A percentile compares a stretch with the other conserved stretches of the same genome.
phyloP scores from a whole-genome alignment of 2,888 invertebrate species.

The Macropis europaea region DNA sequence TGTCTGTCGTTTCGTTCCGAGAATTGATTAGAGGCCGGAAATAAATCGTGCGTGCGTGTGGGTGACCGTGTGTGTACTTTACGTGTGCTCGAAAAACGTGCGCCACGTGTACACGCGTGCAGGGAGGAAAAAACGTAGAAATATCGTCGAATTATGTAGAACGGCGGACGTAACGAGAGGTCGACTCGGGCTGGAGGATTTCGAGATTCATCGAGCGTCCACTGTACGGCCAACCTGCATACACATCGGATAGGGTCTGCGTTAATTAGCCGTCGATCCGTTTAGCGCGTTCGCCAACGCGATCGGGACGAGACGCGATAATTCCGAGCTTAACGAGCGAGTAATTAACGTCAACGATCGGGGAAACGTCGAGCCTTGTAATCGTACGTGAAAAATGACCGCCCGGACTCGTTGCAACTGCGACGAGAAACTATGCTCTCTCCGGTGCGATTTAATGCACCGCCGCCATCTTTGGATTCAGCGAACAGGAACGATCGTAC shows the following conservation, averaged over 20 bases:
- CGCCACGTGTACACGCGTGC: too few species aligned
- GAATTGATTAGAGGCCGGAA: slow-evolving; percentile 73
- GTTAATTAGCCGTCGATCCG: slow-evolving; percentile 19
- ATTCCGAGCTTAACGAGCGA: slow-evolving; percentile 12
- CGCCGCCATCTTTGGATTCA: too few species aligned
- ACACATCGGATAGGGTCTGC: too few species aligned
- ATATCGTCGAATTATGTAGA: slow-evolving; percentile 34
- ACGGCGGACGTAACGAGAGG: neutral
- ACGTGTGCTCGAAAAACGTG: slow-evolving; percentile 9
- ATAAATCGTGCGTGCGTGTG: slow-evolving; percentile 62
- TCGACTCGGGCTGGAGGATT: neutral
- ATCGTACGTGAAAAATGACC: too few species aligned
- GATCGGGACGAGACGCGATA: too few species aligned
- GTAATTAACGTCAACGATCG: slow-evolving; percentile 1
- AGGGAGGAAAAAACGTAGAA: slow-evolving; percentile 40
- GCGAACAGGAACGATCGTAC: too few species aligned
- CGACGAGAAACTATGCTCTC: too few species aligned
- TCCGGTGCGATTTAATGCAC: too few species aligned
- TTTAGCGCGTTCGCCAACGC: neutral
- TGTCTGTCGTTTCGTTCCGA: slow-evolving; percentile 62
- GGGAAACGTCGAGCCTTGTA: neutral
- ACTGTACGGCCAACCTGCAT: neutral
- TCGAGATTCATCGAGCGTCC: neutral
- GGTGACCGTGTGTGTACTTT: slow-evolving; percentile 19
- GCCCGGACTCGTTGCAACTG: too few species aligned